Base-by-base conservation (phyloP, 1,140 invertebrate genomes). In the Acromyrmex charruanus region DNA sequence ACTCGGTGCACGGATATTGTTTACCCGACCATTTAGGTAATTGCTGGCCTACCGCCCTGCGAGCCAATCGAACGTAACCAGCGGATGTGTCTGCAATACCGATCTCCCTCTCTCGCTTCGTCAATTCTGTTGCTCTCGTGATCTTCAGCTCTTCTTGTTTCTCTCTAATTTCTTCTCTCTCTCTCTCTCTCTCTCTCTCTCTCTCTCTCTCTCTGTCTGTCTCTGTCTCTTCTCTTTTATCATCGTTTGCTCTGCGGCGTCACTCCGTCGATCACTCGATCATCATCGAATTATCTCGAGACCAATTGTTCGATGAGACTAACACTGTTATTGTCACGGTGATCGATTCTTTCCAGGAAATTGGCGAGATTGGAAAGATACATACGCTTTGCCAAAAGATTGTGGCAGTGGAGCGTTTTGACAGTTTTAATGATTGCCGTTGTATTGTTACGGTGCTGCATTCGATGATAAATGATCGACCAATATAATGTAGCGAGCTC, bases 11-110 rank as follows among this genome's bases (percentile, higher is more conserved):
- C 92, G 91, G 93, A 95, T 95, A 95, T 95, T 95, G 95, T 95
- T 95, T 95, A 95, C 94, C 93, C 93, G 93, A 94, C 94, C 95
- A 95, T 95, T 95, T 95, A 95, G 95, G 94, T 95, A 95, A 95
- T 95, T 95, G 94, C 93, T 93, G 94, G 93, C 92, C 94, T 94
- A 94, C 94, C 93, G 91, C 93, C 92, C 93, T 90, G 93, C 90
- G 92, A 91, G 91, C 93, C 92, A 94, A 94, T 94, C 93, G 92
- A 94, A 94, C 92, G 91, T 92, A 91, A 94, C 92, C 88, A 91
- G 88, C 90, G 91, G 92, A 94, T 94, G 91, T 93, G 91, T 92
- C 90, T 90, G 92, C 91, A 91, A 94, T 92, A 93, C 91, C 91
- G 88, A 87, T 61, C 58, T 89, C 61, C 25, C 63, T 68, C 77